Base-by-base conservation (phyloP, 2,888 invertebrate species). In the Eupeodes luniger region DNA sequence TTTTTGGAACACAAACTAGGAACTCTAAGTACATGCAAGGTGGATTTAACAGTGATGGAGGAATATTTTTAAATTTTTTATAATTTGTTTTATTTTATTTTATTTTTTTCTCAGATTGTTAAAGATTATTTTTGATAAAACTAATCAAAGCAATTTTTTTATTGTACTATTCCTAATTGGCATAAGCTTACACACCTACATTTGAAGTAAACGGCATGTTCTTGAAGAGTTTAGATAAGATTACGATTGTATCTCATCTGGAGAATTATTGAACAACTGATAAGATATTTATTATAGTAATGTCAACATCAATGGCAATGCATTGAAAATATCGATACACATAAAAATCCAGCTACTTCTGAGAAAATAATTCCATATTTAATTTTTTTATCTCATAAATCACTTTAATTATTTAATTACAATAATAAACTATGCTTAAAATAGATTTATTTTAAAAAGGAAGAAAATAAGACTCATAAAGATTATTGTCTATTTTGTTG, bases 21-120 rank as follows among this genome's bases (percentile, higher is more conserved):
- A 40, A 34, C 10, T 61, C 27, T 75, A 81, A 59, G 36, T 44
- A 14, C 85, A 85, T 85, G 85, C 85, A 85, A 12, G 47, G 16
- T 40, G 14, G 6, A 44, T 19, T 16, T 16, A 59, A 67, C 14
- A 44, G 2, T 44, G 59, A 44, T 49, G 53, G 14, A 19, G 61
- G 16, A 61, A 49, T 40, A 12, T 61, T 61, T 40, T 36, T 62
- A 40, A 4, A 44, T 6, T 0, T 16, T 5, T 16, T 40, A 36
- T 19, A 36, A 0, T n/a, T 40, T n/a, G 36, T 40, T 16, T 5
- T 14, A 16, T 16, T 16, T 16, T 53, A n/a, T 6, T n/a, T n/a
- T 6, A 53, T 5, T 16, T n/a, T n/a, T 16, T 51, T 51, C 12
- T 51, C 14, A 5, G 51, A 51, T 5, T 51, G 5, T 5, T 14